Percentiles rank a stretch among this genome's conserved stretches.
Conservation (phyloP, 2,888 invertebrate species). For the Morpho helenor region DNA sequence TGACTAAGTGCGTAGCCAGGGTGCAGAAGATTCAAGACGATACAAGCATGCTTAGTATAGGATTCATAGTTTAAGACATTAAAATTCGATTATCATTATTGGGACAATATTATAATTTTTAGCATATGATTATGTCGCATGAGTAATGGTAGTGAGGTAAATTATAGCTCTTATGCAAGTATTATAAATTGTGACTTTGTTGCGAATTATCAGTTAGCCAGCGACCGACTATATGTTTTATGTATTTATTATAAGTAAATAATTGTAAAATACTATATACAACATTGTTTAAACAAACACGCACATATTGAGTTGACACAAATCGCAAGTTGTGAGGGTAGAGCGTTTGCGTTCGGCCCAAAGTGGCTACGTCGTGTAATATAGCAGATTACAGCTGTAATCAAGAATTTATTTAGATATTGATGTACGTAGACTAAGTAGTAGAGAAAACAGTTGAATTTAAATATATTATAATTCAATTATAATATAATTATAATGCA, state of each 20-base stretch:
- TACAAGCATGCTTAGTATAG: background rate
- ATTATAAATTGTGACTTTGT: background rate
- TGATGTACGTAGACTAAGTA: too few relatives aligned
- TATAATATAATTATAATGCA: too few relatives aligned
- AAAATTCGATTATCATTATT: too few relatives aligned
- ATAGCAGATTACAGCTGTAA: constrained; percentile 15
- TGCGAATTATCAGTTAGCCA: background rate
- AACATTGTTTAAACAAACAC: background rate
- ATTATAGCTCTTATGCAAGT: too few relatives aligned
- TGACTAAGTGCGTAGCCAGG: background rate
- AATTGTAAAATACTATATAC: background rate
- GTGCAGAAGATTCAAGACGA: background rate
- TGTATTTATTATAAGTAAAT: too few relatives aligned
- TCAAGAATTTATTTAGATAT: background rate
- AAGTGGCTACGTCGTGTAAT: constrained; percentile 20
- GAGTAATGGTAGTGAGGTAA: too few relatives aligned
- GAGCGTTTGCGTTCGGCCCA: background rate
- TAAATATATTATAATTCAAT: too few relatives aligned
- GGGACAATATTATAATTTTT: too few relatives aligned
- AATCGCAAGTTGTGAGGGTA: constrained; percentile 11
- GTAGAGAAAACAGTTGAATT: too few relatives aligned
- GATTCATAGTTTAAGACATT: too few relatives aligned
- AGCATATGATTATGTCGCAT: too few relatives aligned
- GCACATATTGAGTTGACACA: constrained; percentile 12
- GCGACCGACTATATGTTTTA: too few relatives aligned